Conservation (phyloP, 2,113 vertebrate genomes). For the Lepus americanus region DNA sequence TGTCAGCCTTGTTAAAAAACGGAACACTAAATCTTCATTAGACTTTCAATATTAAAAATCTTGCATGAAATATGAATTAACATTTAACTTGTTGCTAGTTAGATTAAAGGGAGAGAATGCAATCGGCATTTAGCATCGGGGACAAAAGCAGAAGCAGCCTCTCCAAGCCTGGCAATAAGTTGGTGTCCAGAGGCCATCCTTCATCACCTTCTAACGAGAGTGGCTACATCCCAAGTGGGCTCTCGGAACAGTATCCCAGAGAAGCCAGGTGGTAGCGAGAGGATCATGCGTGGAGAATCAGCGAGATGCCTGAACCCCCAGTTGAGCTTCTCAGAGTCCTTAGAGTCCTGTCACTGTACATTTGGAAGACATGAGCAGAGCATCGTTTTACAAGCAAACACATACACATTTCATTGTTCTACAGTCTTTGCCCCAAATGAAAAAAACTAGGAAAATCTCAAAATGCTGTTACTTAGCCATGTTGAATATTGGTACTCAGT, state of each 20-base stretch:
- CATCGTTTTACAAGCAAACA: slow-evolving; percentile 41
- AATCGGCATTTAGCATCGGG: slow-evolving; percentile 54
- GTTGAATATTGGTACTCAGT: background rate
- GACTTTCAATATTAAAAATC: slow-evolving; percentile 89
- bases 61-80: slow-evolving; percentile 90
- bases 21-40: slow-evolving; percentile 91
- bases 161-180: slow-evolving; percentile 61
- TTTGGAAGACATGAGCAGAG: background rate
- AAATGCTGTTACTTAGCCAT: background rate
- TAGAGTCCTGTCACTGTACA: background rate
- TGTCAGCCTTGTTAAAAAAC: slow-evolving; percentile 90
- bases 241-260: fast-evolving
- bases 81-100: slow-evolving; percentile 88
- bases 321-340: slow-evolving; percentile 1
- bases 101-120: slow-evolving; percentile 76
- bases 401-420: background rate
- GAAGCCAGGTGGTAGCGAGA: background rate
- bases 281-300: slow-evolving; percentile 35
- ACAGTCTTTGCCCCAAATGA: background rate
- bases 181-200: slow-evolving; percentile 57
- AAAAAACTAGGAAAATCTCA: background rate
- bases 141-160: slow-evolving; percentile 23
- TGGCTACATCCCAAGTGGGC: slow-evolving; percentile 1
- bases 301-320: background rate
- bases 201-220: slow-evolving; percentile 54